Conservation (phyloP, 2,888 invertebrate genomes). For the Seira sanloemensis region DNA sequence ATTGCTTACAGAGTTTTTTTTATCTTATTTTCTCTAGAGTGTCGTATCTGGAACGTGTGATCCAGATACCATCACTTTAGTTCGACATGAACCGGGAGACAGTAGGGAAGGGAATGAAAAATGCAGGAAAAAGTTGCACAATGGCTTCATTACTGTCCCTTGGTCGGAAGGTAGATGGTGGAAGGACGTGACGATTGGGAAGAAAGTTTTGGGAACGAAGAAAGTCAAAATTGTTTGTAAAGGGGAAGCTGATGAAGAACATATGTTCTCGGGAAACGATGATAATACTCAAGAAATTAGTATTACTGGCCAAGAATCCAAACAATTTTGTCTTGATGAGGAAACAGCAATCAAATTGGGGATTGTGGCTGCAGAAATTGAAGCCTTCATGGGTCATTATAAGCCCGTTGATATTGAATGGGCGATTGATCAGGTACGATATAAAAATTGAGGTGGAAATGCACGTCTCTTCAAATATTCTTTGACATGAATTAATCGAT, state of each 20-base stretch:
- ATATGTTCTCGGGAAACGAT: slow-evolving; percentile 2
- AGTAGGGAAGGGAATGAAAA: slow-evolving; percentile 76
- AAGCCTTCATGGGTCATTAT: slow-evolving; percentile 81
- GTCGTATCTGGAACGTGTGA: slow-evolving; percentile 88
- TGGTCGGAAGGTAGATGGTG: slow-evolving; percentile 35
- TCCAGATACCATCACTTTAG: slow-evolving; percentile 82
- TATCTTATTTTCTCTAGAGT: slow-evolving; percentile 78
- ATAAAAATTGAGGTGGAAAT: too few species aligned
- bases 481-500: too few species aligned
- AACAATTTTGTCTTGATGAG: slow-evolving; percentile 79
- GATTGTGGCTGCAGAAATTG: slow-evolving; percentile 80
- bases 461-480: too few species aligned
- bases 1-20: neutral
- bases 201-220: slow-evolving; percentile 76
- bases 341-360: slow-evolving; percentile 79
- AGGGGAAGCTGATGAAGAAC: slow-evolving; percentile 68
- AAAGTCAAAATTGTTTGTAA: slow-evolving; percentile 77
- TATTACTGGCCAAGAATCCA: slow-evolving; percentile 76
- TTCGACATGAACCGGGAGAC: slow-evolving; percentile 76
- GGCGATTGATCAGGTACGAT: slow-evolving; percentile 80
- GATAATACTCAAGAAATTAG: slow-evolving; percentile 76
- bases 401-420: slow-evolving; percentile 87
- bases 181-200: slow-evolving; percentile 76
- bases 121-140: slow-evolving; percentile 47
- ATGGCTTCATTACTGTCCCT: slow-evolving; percentile 42